Evolutionary conservation across 2,888 invertebrate genomes (phyloP).

Genomic region (Pyrrhia umbra): DNA sequence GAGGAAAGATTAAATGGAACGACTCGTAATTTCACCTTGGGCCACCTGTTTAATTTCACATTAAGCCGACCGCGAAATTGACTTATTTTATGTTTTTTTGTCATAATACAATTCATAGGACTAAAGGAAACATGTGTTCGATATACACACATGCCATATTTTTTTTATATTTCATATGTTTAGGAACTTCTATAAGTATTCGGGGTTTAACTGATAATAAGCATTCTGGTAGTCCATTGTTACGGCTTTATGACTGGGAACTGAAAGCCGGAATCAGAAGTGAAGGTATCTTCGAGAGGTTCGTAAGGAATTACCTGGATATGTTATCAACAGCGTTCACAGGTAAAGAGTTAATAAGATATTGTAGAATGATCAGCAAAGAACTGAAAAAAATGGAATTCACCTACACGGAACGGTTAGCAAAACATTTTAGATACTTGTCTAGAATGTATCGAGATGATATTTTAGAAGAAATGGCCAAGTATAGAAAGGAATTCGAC

Average conservation of each 20-base stretch:
- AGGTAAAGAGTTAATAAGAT: constrained; percentile 65
- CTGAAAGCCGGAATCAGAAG: not conserved
- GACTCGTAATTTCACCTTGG: constrained; percentile 44
- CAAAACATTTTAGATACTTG: constrained; percentile 64
- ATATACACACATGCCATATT: constrained; percentile 11
- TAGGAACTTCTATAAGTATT: constrained; percentile 2
- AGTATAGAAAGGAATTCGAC: constrained; percentile 62
- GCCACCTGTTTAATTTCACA: constrained; percentile 44
- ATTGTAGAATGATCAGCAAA: constrained; percentile 66
- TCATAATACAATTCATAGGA: not conserved
- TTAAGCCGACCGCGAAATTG: constrained; percentile 62
- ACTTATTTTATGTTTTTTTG: constrained; percentile 32
- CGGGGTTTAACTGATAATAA: not conserved
- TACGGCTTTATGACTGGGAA: not conserved
- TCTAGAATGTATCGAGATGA: constrained; percentile 66
- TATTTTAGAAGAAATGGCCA: constrained; percentile 62
- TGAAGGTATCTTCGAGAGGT: constrained; percentile 73
- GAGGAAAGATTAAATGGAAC: constrained; percentile 55
- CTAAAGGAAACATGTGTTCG: constrained; percentile 27
- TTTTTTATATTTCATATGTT: constrained; percentile 4
- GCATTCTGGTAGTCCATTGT: not conserved
- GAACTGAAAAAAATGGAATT: constrained; percentile 63
- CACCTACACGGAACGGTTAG: constrained; percentile 63
- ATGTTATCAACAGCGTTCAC: constrained; percentile 67
- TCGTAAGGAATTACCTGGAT: constrained; percentile 70